A percentile compares a stretch with the other conserved stretches of the same genome.
These are phyloP conservation scores for Strongylocentrotus purpuratus DNA, from an alignment of 35 echinoderm and acorn worm species.

Conservation along the genomic window DNA sequence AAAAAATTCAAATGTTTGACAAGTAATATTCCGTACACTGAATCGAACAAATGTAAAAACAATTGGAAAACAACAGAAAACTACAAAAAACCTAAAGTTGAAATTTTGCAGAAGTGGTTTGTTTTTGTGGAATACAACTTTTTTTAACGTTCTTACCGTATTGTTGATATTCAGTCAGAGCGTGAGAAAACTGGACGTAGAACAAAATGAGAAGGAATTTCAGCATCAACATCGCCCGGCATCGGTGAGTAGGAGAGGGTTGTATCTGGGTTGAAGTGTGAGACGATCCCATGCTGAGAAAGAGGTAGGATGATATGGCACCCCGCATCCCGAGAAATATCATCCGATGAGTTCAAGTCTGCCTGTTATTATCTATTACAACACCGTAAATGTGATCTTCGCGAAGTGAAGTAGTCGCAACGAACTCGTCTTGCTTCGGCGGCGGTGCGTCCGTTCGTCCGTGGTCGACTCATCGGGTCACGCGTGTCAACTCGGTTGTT, in stretches of 20 bases:
- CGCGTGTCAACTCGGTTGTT: not conserved
- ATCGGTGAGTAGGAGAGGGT: not conserved
- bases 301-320: not conserved
- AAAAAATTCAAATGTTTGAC: too few species aligned
- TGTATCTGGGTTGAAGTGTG: not conserved
- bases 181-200: not conserved
- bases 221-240: not conserved
- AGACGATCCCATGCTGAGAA: not conserved
- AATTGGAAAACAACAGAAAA: not conserved
- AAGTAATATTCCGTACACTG: too few species aligned
- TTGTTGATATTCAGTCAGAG: conserved; percentile 17
- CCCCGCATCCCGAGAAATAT: not conserved
- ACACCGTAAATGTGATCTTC: not conserved
- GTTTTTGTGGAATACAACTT: not conserved
- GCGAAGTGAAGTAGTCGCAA: not conserved
- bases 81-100: too few species aligned
- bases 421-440: not conserved
- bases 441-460: not conserved
- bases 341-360: not conserved
- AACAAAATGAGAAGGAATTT: conserved; percentile 12
- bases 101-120: too few species aligned
- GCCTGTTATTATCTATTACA: not conserved
- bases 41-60: too few species aligned
- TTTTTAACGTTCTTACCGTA: not conserved
- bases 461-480: not conserved